Evolutionary conservation across 2,888 invertebrate species (phyloP).

Genomic region (Phorcus lineatus): DNA sequence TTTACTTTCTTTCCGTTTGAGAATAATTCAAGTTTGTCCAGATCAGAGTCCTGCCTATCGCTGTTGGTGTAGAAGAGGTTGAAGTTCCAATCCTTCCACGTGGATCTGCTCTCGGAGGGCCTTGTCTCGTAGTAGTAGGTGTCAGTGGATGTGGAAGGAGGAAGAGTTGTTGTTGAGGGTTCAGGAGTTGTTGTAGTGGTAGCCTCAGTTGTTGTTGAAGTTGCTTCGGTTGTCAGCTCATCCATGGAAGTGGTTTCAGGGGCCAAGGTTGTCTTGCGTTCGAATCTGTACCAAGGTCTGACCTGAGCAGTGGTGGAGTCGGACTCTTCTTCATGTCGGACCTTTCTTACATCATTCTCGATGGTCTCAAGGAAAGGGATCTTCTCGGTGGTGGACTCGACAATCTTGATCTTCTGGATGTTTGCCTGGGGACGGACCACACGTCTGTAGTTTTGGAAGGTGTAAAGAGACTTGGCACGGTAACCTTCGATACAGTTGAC

Average conservation of each 20-base stretch:
- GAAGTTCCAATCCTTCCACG: slow-evolving; percentile 17
- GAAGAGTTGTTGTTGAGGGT: background rate
- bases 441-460: slow-evolving; percentile 27
- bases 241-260: background rate
- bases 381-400: slow-evolving; percentile 13
- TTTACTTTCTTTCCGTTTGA: slow-evolving; percentile 1
- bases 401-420: background rate
- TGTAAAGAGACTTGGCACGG: slow-evolving; percentile 30
- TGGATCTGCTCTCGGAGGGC: background rate
- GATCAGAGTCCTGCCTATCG: background rate
- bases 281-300: background rate
- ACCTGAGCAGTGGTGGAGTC: slow-evolving; percentile 9
- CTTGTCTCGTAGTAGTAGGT: background rate
- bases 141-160: slow-evolving; percentile 8
- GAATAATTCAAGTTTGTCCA: background rate
- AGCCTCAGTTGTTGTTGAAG: background rate
- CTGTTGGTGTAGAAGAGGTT: slow-evolving; percentile 11
- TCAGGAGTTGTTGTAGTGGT: background rate
- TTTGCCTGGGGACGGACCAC: background rate
- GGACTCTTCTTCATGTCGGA: background rate
- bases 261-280: background rate
- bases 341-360: slow-evolving; percentile 24
- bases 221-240: background rate
- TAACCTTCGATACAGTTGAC: slow-evolving; percentile 42
- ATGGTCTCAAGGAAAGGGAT: slow-evolving; percentile 26